Percentiles rank a stretch among this genome's conserved stretches.
phyloP scores from a whole-genome alignment of 64 coral and sea anemone species.

The Porites lutea region DNA sequence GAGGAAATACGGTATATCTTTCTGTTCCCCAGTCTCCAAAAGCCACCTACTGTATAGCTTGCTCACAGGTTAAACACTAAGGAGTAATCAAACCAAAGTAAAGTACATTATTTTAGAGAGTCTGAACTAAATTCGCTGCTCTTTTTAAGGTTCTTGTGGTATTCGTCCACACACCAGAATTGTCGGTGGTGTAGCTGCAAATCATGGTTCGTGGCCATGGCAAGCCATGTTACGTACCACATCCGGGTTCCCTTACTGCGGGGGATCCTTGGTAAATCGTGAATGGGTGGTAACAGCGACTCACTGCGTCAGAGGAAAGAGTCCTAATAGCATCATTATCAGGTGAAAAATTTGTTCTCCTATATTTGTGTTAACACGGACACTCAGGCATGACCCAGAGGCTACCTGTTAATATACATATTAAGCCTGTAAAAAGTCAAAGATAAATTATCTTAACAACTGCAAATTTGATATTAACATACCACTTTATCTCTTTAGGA shows the following conservation, averaged over 20 bases:
- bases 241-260: constrained; percentile 47
- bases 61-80: too few relatives aligned
- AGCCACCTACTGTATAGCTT: too few relatives aligned
- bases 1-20: too few relatives aligned
- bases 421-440: too few relatives aligned
- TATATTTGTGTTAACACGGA: too few relatives aligned
- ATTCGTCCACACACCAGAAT: constrained; percentile 39
- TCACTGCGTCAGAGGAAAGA: constrained; percentile 58
- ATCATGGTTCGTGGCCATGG: constrained; percentile 65
- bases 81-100: too few relatives aligned
- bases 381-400: too few relatives aligned
- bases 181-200: constrained; percentile 47
- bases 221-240: constrained; percentile 41
- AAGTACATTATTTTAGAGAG: background rate
- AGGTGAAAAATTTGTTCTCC: constrained; percentile 27
- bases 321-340: background rate
- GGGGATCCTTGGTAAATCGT: constrained; percentile 26
- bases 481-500: too few relatives aligned
- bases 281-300: constrained; percentile 55
- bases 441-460: too few relatives aligned
- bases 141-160: constrained; percentile 56
- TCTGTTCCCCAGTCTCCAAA: too few relatives aligned
- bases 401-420: too few relatives aligned
- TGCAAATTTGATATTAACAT: too few relatives aligned
- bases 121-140: background rate